Evolutionary conservation across 2,888 invertebrate genomes (phyloP), one percentile per base, ranked within the genome.

Genomic region (Leistus spinibarbis): DNA sequence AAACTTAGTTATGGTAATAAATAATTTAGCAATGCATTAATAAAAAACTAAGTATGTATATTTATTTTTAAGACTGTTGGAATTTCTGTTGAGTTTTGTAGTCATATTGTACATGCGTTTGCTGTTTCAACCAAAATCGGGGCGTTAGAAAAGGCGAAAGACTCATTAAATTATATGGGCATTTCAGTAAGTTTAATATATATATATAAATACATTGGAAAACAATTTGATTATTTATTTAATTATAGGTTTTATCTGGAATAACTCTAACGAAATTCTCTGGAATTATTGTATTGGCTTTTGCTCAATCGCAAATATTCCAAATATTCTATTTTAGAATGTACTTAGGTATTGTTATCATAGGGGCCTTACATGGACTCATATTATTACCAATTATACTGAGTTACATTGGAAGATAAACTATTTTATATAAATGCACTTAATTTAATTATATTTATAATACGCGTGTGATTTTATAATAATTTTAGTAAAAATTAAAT

Each of bases 181-280:
- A 92, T 95, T 79, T 97, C 93, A 10, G 93, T 93, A 86, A 88
- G 90, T 87, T 27, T n/a, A 24, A 23, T 20, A 13, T 54, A 40
- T n/a, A 53, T n/a, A n/a, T n/a, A 53, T 40, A 4, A 76, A 40
- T 56, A 66, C 40, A 54, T n/a, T n/a, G 27, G 22, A 10, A 16
- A n/a, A 70, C 60, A 67, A 68, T 4, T 19, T 22, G 53, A 56
- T 17, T 3, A 57, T 76, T 68, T 76, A 54, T 66, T 77, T 40
- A 62, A 66, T 83, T 84, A 17, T 82, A 96, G 88, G 95, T 98
- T 1, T 89, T 98, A 17, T 95, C 96, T 76, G 98, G 98, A 20
- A 98, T 99, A 62, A 98, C 98, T 0, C 86, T 98, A 22, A 98
- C 98, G 0, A 98, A 99, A 85, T 93, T 98, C 79, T 94, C 93